These are phyloP conservation scores for Poeciliopsis turneri DNA, from an alignment of 2,797 vertebrate species.

Conservation along the genomic window DNA sequence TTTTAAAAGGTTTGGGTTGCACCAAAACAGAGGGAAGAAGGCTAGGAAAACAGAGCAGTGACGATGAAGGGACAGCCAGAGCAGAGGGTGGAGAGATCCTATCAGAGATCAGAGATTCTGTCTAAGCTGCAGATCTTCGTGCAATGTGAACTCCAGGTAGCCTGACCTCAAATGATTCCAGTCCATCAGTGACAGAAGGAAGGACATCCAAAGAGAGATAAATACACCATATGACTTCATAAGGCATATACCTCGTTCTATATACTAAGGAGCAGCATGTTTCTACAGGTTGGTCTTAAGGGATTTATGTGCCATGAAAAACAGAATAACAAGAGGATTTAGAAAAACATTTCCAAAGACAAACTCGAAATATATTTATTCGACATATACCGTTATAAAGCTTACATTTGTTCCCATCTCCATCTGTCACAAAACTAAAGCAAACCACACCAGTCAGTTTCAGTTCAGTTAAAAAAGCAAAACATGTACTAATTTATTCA, in stretches of 20 bases:
- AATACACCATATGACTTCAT: constrained; percentile 62
- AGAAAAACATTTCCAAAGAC: constrained; percentile 26
- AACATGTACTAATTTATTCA: not conserved
- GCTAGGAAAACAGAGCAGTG: constrained; percentile 49
- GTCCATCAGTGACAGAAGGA: constrained; percentile 59
- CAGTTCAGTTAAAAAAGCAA: not conserved
- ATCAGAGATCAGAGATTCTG: constrained; percentile 72
- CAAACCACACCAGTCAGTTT: not conserved
- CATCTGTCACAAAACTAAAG: not conserved
- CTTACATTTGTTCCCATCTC: not conserved
- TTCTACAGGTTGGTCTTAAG: constrained; percentile 21
- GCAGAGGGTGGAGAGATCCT: constrained; percentile 68
- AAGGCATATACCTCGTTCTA: constrained; percentile 50
- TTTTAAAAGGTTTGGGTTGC: constrained; percentile 44
- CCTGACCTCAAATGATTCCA: constrained; percentile 73
- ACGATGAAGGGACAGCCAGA: constrained; percentile 62
- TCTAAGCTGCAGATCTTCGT: constrained; percentile 62
- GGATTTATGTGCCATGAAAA: constrained; percentile 29
- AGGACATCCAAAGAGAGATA: constrained; percentile 65
- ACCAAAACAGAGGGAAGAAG: constrained; percentile 36
- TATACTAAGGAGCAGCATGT: constrained; percentile 35
- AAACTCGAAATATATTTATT: constrained; percentile 2
- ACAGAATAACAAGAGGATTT: constrained; percentile 16
- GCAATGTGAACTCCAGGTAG: constrained; percentile 66
- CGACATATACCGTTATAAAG: not conserved